phyloP scores from a whole-genome alignment of 2,888 invertebrate genomes.

The Drosophila nigritarsus region DNA sequence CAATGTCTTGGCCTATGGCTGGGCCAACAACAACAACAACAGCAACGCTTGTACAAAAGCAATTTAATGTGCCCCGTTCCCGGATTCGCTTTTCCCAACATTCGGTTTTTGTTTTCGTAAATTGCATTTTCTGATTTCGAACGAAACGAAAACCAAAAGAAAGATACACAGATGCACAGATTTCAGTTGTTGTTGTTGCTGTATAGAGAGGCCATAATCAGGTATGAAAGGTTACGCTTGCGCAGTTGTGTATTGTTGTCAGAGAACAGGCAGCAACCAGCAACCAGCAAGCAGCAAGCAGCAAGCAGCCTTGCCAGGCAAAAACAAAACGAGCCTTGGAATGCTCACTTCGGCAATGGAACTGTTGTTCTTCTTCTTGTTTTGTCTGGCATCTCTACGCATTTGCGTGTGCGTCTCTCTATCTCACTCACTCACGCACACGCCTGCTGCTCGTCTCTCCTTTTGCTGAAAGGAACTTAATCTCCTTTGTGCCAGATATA shows the following conservation, averaged over 20 bases:
- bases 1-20: constrained; percentile 61
- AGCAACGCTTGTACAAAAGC: constrained; percentile 45
- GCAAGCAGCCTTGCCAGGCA: constrained; percentile 4
- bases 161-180: constrained; percentile 8
- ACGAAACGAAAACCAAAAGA: constrained; percentile 54
- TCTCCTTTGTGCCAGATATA: constrained; percentile 75
- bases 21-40: constrained; percentile 12
- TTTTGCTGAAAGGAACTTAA: constrained; percentile 73
- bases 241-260: constrained; percentile 67
- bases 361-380: constrained; percentile 25
- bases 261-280: constrained; percentile 24
- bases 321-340: constrained; percentile 49
- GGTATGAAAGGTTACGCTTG: constrained; percentile 80
- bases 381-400: constrained; percentile 51
- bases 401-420: constrained; percentile 53
- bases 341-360: constrained; percentile 68
- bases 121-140: constrained; percentile 80
- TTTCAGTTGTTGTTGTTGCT: constrained; percentile 7
- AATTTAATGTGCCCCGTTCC: constrained; percentile 52
- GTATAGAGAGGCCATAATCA: constrained; percentile 62
- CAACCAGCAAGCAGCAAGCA: constrained; percentile 8
- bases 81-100: constrained; percentile 45
- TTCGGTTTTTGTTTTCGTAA: constrained; percentile 68
- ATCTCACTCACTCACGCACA: constrained; percentile 1
- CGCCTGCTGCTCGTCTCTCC: background rate